Evolutionary conservation across 2,113 vertebrate genomes (phyloP).

Genomic region (Corydoras maculifer): DNA sequence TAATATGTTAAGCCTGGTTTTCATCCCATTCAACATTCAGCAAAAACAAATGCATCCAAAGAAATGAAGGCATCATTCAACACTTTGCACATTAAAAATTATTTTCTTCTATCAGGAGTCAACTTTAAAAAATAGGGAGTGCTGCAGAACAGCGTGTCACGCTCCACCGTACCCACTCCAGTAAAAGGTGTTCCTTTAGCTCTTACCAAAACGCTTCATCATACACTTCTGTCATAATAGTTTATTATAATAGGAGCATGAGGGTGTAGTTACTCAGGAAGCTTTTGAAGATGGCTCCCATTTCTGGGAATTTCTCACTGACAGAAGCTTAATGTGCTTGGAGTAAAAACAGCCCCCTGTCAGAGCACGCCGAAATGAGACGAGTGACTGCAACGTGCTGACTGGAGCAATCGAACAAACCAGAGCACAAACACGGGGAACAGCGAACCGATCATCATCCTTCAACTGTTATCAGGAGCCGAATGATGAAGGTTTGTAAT

Average conservation of each 20-base stretch:
- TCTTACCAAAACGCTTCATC: background rate
- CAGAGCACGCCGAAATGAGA: background rate
- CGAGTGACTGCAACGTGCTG: background rate
- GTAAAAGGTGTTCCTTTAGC: background rate
- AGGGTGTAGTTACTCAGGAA: background rate
- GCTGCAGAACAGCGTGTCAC: background rate
- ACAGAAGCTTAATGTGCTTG: background rate
- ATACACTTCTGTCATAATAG: background rate
- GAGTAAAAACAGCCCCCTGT: conserved; percentile 12
- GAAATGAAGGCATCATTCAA: no score
- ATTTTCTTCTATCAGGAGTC: no score
- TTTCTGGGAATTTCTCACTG: conserved; percentile 7
- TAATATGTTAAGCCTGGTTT: no score
- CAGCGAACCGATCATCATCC: conserved; percentile 23
- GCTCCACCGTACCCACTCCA: background rate
- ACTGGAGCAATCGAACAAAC: conserved; percentile 16
- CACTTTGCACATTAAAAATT: no score
- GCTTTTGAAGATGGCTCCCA: conserved; percentile 4
- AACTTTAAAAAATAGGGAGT: background rate
- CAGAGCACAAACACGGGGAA: conserved; percentile 28
- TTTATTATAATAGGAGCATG: conserved; percentile 4
- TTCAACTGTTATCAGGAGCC: conserved; percentile 22
- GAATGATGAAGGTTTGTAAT: conserved; percentile 10
- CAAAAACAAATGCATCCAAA: no score
- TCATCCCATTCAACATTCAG: no score